phyloP scores from a whole-genome alignment of 2,797 vertebrate species.

The Rhinoraja longicauda region DNA sequence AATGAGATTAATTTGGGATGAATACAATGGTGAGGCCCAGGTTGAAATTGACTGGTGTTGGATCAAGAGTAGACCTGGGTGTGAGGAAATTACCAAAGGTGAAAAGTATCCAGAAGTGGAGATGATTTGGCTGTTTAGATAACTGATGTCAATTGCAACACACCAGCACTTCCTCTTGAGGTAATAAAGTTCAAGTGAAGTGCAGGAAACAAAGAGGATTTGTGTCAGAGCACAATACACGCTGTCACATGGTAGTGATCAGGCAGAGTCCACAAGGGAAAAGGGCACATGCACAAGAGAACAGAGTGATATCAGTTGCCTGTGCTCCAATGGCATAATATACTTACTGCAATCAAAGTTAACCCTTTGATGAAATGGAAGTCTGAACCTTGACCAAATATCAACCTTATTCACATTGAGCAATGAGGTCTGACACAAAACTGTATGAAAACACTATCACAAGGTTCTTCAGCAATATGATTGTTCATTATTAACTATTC shows the following conservation, averaged over 20 bases:
- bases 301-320: neutral
- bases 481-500: neutral
- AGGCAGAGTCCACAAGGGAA: neutral
- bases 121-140: neutral
- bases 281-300: neutral
- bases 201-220: neutral
- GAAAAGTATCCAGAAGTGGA: neutral
- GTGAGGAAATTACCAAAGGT: neutral
- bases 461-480: neutral
- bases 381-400: neutral
- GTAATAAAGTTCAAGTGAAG: neutral
- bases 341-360: neutral
- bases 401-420: neutral
- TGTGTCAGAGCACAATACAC: neutral
- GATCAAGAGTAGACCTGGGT: neutral
- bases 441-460: neutral
- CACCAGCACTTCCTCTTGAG: neutral
- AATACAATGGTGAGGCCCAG: neutral
- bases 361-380: neutral
- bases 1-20: neutral
- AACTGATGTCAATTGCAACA: neutral
- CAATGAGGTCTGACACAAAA: neutral
- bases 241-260: neutral
- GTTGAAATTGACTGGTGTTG: neutral
- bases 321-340: neutral